Evolutionary conservation across 2,113 vertebrate species (phyloP).

Genomic region (Sylvietta virens): DNA sequence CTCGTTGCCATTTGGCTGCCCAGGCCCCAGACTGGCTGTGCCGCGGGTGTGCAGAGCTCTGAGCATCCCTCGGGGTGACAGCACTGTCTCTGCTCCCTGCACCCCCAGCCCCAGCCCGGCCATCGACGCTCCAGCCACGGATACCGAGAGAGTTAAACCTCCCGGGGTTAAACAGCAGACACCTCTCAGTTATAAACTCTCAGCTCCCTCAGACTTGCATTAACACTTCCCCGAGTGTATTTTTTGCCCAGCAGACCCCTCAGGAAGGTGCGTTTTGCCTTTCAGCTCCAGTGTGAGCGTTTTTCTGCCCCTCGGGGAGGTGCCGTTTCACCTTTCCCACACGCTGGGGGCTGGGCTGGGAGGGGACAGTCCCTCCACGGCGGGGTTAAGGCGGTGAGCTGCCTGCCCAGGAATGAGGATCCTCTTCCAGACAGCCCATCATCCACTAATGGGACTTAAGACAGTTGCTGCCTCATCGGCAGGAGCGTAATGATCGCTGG

Average conservation of each 20-base stretch:
- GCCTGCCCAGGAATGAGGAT: constrained; percentile 42
- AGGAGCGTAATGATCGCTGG: constrained; percentile 69
- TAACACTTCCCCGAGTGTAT: background rate
- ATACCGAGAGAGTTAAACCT: background rate
- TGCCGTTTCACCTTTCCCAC: rapidly evolving
- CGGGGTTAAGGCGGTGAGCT: constrained; percentile 43
- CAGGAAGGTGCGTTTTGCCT: background rate
- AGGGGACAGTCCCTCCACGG: background rate
- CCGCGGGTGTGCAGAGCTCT: background rate
- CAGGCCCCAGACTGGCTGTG: background rate
- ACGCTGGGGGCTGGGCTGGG: background rate
- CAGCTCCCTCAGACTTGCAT: background rate
- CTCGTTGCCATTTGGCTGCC: background rate
- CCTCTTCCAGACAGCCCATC: constrained; percentile 76
- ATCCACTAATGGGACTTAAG: constrained; percentile 77
- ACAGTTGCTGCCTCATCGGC: constrained; percentile 71
- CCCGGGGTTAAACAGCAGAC: background rate
- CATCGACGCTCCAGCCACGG: background rate
- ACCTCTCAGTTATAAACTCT: background rate
- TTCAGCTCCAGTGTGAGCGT: background rate
- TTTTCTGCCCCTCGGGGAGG: rapidly evolving
- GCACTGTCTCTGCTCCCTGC: background rate
- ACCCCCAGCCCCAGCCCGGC: background rate
- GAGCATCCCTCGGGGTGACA: background rate
- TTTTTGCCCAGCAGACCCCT: background rate